phyloP scores from a whole-genome alignment of 2,113 vertebrate species.

The Telmatochromis brachygnathus region DNA sequence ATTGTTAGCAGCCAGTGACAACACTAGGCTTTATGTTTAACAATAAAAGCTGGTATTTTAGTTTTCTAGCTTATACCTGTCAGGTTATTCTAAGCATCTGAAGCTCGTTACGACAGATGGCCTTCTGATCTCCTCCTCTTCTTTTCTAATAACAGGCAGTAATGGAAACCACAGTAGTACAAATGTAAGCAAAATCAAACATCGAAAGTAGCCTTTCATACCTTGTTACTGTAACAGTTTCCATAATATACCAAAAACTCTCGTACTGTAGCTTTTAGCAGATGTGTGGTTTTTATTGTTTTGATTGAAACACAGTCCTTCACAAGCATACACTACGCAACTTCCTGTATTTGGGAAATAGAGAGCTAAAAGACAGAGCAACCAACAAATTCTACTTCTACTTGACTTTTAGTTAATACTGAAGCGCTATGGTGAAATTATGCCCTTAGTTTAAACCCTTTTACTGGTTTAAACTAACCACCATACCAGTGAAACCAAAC shows the following conservation, averaged over 20 bases:
- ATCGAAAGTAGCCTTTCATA: background rate
- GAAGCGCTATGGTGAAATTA: accelerated
- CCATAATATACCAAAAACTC: background rate
- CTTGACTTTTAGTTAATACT: background rate
- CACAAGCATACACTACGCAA: background rate
- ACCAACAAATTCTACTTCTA: background rate
- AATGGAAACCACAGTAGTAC: background rate
- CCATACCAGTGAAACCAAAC: background rate
- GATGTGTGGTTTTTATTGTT: background rate
- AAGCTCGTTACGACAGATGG: background rate
- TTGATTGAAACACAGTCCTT: background rate
- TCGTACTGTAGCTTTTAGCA: background rate
- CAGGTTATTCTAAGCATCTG: background rate
- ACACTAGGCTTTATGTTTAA: background rate
- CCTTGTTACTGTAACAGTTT: background rate
- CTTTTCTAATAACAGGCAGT: background rate
- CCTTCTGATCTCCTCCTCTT: background rate
- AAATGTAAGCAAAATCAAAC: background rate
- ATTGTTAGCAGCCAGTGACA: background rate
- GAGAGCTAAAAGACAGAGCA: background rate
- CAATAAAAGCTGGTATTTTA: background rate
- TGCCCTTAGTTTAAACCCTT: background rate
- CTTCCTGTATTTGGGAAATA: background rate
- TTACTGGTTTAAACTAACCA: background rate
- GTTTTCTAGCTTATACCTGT: background rate